phyloP scores from a whole-genome alignment of 1,140 invertebrate species.

The Zaprionus vittiger region DNA sequence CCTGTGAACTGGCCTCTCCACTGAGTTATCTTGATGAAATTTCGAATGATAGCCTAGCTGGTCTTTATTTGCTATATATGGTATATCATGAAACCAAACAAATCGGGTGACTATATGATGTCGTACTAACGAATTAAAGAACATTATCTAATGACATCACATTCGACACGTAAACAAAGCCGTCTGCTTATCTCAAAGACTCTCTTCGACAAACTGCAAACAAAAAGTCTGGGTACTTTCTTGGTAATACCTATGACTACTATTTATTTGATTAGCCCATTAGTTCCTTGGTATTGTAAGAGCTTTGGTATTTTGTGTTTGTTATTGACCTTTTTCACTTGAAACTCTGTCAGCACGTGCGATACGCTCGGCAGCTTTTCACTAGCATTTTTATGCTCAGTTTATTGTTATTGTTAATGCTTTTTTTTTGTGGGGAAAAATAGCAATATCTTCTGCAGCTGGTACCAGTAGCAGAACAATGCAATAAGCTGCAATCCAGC shows the following conservation, averaged over 20 bases:
- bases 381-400: slow-evolving; percentile 29
- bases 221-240: neutral
- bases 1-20: neutral
- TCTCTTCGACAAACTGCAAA: slow-evolving; percentile 6
- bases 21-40: neutral
- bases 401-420: slow-evolving; percentile 6
- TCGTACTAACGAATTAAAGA: neutral
- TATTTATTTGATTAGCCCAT: neutral
- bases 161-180: neutral
- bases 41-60: neutral
- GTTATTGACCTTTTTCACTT: slow-evolving; percentile 54
- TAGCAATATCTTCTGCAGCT: slow-evolving; percentile 49
- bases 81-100: neutral
- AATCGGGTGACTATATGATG: neutral
- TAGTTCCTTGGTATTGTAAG: slow-evolving; percentile 21
- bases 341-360: slow-evolving; percentile 45
- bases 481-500: slow-evolving; percentile 28
- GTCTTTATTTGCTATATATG: neutral
- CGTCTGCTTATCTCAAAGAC: neutral
- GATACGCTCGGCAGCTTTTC: slow-evolving; percentile 51
- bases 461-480: slow-evolving; percentile 30
- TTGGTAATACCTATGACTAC: neutral
- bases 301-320: slow-evolving; percentile 29
- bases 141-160: slow-evolving; percentile 4
- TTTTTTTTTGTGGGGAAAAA: slow-evolving; percentile 14